Evolutionary conservation across 2,113 vertebrate genomes (phyloP), one percentile per base, ranked within the genome.

Genomic region (Equus quagga): DNA sequence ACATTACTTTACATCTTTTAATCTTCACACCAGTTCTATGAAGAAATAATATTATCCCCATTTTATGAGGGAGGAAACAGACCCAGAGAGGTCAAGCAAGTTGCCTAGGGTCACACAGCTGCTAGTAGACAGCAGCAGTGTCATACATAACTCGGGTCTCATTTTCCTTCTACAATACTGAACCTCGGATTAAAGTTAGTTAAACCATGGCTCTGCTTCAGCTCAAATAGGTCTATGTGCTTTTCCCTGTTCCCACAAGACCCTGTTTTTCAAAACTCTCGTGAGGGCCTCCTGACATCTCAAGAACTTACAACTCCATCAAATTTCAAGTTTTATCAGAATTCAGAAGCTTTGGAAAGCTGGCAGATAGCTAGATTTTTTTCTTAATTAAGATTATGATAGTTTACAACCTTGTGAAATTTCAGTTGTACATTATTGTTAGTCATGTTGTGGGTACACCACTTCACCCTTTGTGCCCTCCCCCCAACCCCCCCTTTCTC

Each of bases 61-160:
- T 49, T 56, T 64, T 56, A 54, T 14, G 9, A 46, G 18, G 36
- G 26, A 80, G 31, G 36, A 64, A 73, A 28, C 21, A 75, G 75
- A 28, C 14, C 36, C 88, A 89, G 89, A 79, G 81, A 91, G 56
- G 72, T 60, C 62, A 67, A 62, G 31, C 18, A 26, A 36, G 44
- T 64, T 81, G 23, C 67, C 36, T 18, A 23, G 31, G 76, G 36
- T 60, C 75, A 58, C 76, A 79, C 14, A 84, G 80, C 85, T 81
- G 33, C 4, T 31, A 18, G 49, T 9, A 3, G 4, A 4, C 54
- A 36, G 51, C 3, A 24, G 2, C 3, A 14, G 11, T 5, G 0
- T 31, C n/a, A 69, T 8, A 69, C n/a, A 69, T 6, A 69, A 33
- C 41, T 79, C 13, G 0, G 28, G 24, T 72, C 41, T 89, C 28